Conservation (phyloP, 2,113 vertebrate species). For the Suricata suricatta region DNA sequence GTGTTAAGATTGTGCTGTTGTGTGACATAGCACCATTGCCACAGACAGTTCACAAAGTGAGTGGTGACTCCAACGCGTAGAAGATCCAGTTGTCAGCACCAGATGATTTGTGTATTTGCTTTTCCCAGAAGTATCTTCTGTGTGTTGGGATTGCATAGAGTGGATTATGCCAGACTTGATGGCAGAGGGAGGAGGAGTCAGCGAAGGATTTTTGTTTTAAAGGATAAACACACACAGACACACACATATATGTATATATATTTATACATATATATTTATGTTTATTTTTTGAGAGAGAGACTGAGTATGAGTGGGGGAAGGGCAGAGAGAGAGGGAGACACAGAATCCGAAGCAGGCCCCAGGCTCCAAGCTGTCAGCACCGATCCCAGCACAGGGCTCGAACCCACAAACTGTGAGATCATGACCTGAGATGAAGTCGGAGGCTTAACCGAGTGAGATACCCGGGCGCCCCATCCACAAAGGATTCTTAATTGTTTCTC, state of each 20-base stretch:
- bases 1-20: neutral
- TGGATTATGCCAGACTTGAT: neutral
- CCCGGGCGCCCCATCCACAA: too few species aligned
- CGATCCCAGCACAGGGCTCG: too few species aligned
- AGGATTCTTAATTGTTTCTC: neutral
- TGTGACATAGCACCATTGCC: neutral
- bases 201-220: neutral
- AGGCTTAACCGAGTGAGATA: too few species aligned
- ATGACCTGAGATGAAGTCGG: too few species aligned
- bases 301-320: too few species aligned
- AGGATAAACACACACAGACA: too few species aligned
- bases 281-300: too few species aligned
- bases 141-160: neutral
- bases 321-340: too few species aligned
- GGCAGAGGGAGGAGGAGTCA: neutral
- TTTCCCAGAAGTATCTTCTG: neutral
- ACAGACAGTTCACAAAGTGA: neutral
- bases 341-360: too few species aligned
- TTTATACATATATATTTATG: too few species aligned
- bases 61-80: neutral
- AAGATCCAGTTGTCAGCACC: neutral
- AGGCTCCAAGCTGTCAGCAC: too few species aligned
- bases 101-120: neutral
- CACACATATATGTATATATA: accelerated
- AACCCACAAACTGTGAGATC: too few species aligned